phyloP scores from a whole-genome alignment of 2,113 vertebrate genomes.

The Cyanoderma ruficeps region DNA sequence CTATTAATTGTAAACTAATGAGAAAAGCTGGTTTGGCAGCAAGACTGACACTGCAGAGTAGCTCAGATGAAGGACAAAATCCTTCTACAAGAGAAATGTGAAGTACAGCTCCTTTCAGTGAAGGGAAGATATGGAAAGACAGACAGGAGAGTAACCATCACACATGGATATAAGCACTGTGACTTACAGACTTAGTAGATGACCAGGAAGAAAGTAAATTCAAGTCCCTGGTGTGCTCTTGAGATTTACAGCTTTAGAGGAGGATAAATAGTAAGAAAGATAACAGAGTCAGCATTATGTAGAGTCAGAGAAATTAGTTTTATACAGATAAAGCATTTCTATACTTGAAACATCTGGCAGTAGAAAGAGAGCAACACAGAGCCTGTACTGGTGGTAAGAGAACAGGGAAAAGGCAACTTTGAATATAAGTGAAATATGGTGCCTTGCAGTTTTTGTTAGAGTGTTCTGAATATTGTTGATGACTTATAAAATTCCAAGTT shows the following conservation, averaged over 20 bases:
- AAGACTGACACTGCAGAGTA: not conserved
- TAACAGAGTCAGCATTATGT: not conserved
- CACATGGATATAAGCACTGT: not conserved
- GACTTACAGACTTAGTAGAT: not conserved
- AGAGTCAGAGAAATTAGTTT: not conserved
- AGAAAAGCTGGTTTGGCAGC: not conserved
- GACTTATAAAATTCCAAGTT: not conserved
- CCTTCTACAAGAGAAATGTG: not conserved
- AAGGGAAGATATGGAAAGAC: not conserved
- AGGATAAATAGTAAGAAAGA: not conserved
- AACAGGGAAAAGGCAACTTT: not conserved
- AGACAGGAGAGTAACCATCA: not conserved
- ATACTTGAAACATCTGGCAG: not conserved
- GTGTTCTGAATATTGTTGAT: not conserved
- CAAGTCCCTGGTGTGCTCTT: not conserved
- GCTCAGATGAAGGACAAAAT: not conserved
- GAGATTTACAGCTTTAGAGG: not conserved
- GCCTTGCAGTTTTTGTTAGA: not conserved
- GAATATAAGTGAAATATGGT: not conserved
- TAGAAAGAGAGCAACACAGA: not conserved
- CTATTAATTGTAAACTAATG: not conserved
- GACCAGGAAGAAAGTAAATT: constrained; percentile 21
- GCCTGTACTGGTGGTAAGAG: not conserved
- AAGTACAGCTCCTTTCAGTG: not conserved
- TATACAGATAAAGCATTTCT: not conserved